Evolutionary conservation across 2,888 invertebrate species (phyloP).

Genomic region (Conops quadrifasciatus): DNA sequence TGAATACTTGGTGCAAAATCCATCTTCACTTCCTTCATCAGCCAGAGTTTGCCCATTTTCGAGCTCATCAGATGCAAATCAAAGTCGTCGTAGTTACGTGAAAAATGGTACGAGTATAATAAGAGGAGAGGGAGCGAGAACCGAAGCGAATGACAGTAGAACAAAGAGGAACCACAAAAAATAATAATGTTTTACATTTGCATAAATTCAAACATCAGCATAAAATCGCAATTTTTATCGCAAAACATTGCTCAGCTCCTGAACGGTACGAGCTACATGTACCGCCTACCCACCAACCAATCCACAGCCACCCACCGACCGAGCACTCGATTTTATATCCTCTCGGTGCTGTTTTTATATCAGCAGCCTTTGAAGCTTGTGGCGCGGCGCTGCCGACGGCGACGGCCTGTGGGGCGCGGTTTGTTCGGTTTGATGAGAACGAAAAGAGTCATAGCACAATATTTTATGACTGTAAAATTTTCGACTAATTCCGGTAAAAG

Average conservation of each 20-base stretch:
- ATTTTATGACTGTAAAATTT: no score
- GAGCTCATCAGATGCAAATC: constrained; percentile 57
- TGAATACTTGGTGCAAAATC: no score
- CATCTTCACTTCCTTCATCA: no score
- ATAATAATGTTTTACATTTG: constrained; percentile 55
- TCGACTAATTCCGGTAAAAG: no score
- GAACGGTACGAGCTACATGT: constrained; percentile 33
- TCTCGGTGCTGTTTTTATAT: constrained; percentile 46
- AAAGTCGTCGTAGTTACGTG: constrained; percentile 62
- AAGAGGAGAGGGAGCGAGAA: not conserved
- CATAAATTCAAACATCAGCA: constrained; percentile 64
- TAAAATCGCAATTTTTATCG: constrained; percentile 64
- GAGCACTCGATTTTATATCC: not conserved
- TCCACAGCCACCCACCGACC: constrained; percentile 11
- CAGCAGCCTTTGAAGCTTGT: constrained; percentile 54
- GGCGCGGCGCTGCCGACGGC: constrained; percentile 22
- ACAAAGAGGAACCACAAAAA: not conserved
- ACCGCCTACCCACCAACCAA: constrained; percentile 30
- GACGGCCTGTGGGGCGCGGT: no score
- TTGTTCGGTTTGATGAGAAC: no score
- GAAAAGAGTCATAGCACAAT: no score
- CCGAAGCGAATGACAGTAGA: not conserved
- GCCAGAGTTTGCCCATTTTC: no score
- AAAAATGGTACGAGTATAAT: constrained; percentile 36
- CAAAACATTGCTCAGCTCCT: constrained; percentile 50